phyloP scores from a whole-genome alignment of 2,888 invertebrate genomes.

The Venustoraphidia nigricollis region DNA sequence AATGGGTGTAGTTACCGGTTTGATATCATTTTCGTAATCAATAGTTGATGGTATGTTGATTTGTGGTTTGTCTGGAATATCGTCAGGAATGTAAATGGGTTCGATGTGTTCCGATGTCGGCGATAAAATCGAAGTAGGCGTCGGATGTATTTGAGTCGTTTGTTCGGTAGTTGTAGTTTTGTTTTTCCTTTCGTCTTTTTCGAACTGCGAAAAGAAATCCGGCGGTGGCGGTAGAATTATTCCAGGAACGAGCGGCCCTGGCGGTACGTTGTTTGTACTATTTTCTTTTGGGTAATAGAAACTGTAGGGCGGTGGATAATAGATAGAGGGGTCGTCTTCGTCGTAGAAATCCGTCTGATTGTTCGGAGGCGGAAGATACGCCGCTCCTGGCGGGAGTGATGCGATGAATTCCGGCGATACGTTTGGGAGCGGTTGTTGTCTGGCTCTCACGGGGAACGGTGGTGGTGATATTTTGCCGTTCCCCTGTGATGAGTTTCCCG shows the following conservation, averaged over 20 bases:
- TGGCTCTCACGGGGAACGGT: conserved; percentile 30
- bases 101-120: conserved; percentile 2
- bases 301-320: conserved; percentile 83
- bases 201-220: conserved; percentile 64
- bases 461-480: conserved; percentile 31
- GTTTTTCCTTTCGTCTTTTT: conserved; percentile 25
- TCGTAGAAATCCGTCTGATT: conserved; percentile 65
- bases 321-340: conserved; percentile 82
- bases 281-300: conserved; percentile 71
- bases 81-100: conserved; percentile 3
- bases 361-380: conserved; percentile 32
- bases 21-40: neutral
- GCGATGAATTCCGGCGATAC: conserved; percentile 28
- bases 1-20: neutral
- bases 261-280: conserved; percentile 53
- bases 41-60: neutral
- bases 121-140: neutral
- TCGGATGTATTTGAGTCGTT: conserved; percentile 15
- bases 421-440: conserved; percentile 2
- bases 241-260: conserved; percentile 77
- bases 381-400: conserved; percentile 45
- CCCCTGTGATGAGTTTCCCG: conserved; percentile 24
- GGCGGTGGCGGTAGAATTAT: conserved; percentile 80
- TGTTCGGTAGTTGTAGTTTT: conserved; percentile 15
- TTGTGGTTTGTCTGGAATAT: conserved; percentile 1